These are phyloP conservation scores for Micrasema longulum DNA, from an alignment of 1,140 invertebrate species.

Conservation along the genomic window DNA sequence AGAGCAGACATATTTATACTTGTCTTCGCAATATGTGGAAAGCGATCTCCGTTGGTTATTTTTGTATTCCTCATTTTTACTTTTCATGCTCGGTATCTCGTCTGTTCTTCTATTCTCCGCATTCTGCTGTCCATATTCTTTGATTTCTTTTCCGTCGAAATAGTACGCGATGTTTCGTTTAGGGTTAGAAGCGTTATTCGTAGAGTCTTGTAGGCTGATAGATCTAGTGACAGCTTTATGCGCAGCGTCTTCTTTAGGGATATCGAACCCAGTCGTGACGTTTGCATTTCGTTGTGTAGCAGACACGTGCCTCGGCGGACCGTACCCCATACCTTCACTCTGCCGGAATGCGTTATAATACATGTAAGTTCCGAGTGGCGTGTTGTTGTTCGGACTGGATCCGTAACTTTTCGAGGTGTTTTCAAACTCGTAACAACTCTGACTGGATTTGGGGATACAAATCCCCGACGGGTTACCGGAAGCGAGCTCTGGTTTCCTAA, in stretches of 20 bases:
- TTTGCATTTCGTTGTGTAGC: constrained; percentile 27
- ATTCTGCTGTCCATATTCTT: constrained; percentile 50
- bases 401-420: constrained; percentile 71
- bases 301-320: constrained; percentile 16
- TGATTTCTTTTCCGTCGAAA: constrained; percentile 67
- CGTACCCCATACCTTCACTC: constrained; percentile 20
- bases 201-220: constrained; percentile 65
- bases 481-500: constrained; percentile 57
- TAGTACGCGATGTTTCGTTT: constrained; percentile 70
- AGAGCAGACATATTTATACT: constrained; percentile 64
- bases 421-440: constrained; percentile 68
- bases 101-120: constrained; percentile 61
- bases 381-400: constrained; percentile 70
- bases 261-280: constrained; percentile 38
- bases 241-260: constrained; percentile 16
- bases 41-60: constrained; percentile 66
- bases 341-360: constrained; percentile 64
- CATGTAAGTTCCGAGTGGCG: constrained; percentile 62
- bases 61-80: constrained; percentile 67
- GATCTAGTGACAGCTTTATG: constrained; percentile 65
- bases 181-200: constrained; percentile 58
- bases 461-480: constrained; percentile 54
- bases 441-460: constrained; percentile 61
- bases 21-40: constrained; percentile 62
- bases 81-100: constrained; percentile 69